These are phyloP conservation scores for Papilio aristodemus DNA, from an alignment of 1,140 invertebrate genomes.

Conservation along the genomic window DNA sequence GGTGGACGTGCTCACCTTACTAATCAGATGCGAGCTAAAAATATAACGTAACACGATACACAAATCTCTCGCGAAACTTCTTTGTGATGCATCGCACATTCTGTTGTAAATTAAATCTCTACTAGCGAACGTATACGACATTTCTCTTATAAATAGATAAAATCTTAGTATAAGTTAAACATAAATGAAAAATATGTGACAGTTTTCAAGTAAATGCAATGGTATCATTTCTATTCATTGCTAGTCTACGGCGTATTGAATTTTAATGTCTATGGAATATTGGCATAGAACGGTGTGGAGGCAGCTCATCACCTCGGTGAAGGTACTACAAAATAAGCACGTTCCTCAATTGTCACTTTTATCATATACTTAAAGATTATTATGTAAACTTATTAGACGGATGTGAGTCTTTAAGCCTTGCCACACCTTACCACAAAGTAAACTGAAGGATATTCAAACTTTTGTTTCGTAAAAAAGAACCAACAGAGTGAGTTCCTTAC, in stretches of 20 bases:
- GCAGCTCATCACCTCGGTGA: too few species aligned
- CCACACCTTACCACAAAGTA: neutral
- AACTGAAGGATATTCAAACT: neutral
- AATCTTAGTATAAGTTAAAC: neutral
- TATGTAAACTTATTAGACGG: too few species aligned
- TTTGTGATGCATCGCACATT: constrained; percentile 12
- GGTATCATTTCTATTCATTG: constrained; percentile 49
- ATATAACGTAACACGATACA: constrained; percentile 1
- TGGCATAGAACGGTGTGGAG: too few species aligned
- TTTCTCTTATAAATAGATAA: constrained; percentile 5
- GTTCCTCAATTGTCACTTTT: too few species aligned
- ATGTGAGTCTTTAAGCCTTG: neutral
- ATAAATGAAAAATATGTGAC: constrained; percentile 24
- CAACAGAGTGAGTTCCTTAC: neutral
- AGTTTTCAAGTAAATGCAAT: constrained; percentile 40
- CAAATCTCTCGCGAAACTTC: constrained; percentile 6
- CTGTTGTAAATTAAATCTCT: neutral
- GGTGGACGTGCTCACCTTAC: constrained; percentile 1
- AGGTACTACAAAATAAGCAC: too few species aligned
- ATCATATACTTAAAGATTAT: too few species aligned
- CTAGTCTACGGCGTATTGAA: constrained; percentile 35
- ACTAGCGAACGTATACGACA: neutral
- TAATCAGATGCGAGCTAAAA: constrained; percentile 18
- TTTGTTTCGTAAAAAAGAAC: neutral
- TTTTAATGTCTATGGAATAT: constrained; percentile 33